Percentiles rank a stretch among this genome's conserved stretches.
Conservation (phyloP, 1,140 invertebrate genomes). For the Neelides sp. region DNA sequence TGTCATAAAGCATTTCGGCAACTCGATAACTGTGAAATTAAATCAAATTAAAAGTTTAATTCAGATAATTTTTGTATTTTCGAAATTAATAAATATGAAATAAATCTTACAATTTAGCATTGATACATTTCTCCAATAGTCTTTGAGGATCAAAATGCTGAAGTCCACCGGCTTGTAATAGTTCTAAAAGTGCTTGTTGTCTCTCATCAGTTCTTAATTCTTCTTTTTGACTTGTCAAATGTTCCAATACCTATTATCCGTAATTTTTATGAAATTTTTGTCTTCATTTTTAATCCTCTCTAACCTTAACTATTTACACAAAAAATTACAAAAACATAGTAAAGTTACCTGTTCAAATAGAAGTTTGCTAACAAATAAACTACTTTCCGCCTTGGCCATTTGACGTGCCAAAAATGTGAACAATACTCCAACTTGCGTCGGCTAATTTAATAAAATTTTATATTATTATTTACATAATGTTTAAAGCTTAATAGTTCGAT, state of each 20-base stretch:
- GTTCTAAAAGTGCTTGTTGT: conserved; percentile 64
- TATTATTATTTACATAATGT: not conserved
- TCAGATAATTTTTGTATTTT: conserved; percentile 7
- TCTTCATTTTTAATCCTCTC: not conserved
- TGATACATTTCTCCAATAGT: conserved; percentile 46
- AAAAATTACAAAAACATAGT: not conserved
- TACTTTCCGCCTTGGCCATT: conserved; percentile 40
- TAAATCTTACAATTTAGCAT: conserved; percentile 50
- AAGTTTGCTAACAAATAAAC: conserved; percentile 38
- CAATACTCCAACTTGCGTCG: conserved; percentile 50
- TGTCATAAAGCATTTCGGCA: conserved; percentile 48
- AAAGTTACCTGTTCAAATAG: conserved; percentile 43
- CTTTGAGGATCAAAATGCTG: conserved; percentile 45
- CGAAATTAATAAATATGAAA: conserved; percentile 1
- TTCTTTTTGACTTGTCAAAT: conserved; percentile 41
- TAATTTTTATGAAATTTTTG: not conserved
- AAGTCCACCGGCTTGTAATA: conserved; percentile 56
- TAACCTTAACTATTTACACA: not conserved
- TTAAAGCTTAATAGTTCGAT: not conserved
- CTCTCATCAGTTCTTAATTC: conserved; percentile 52
- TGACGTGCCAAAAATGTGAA: conserved; percentile 62
- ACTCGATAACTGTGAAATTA: conserved; percentile 43
- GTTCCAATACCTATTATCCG: conserved; percentile 37
- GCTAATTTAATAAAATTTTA: conserved; percentile 32
- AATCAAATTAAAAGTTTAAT: conserved; percentile 12